Evolutionary conservation across 2,113 vertebrate species (phyloP).

Genomic region (Chaenocephalus aceratus): DNA sequence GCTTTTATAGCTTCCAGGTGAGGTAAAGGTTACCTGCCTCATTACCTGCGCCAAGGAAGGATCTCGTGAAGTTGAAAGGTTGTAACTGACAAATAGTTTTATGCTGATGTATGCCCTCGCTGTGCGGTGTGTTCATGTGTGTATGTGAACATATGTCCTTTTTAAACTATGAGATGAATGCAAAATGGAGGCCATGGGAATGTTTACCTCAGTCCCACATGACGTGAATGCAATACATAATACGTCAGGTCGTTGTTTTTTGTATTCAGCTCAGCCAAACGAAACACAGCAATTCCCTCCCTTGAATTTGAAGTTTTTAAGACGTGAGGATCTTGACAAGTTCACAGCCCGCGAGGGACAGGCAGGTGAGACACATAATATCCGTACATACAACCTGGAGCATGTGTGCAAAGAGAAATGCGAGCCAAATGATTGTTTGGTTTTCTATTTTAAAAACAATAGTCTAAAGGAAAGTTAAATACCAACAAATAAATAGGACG

Average conservation of each 20-base stretch:
- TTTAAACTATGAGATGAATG: background rate
- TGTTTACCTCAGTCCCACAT: background rate
- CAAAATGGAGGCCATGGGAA: background rate
- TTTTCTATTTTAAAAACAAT: background rate
- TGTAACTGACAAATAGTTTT: too few species aligned
- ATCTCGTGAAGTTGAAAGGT: background rate
- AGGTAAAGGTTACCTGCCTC: slow-evolving; percentile 16
- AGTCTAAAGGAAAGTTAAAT: background rate
- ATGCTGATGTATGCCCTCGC: background rate
- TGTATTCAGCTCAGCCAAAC: background rate
- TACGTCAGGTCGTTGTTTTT: background rate
- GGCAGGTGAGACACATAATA: background rate
- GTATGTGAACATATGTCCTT: background rate
- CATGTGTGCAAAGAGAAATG: too few species aligned
- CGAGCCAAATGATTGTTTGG: background rate
- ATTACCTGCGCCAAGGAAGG: background rate
- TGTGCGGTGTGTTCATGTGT: background rate
- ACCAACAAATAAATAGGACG: background rate
- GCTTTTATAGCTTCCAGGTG: background rate
- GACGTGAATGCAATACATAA: background rate
- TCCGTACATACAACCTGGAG: too few species aligned
- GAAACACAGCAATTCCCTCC: background rate
- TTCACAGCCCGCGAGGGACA: background rate
- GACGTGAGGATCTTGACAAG: slow-evolving; percentile 3
- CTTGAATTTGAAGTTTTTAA: background rate